These are phyloP conservation scores for Microctenopoma lineatum DNA, from an alignment of 2,797 vertebrate genomes.

Conservation along the genomic window DNA sequence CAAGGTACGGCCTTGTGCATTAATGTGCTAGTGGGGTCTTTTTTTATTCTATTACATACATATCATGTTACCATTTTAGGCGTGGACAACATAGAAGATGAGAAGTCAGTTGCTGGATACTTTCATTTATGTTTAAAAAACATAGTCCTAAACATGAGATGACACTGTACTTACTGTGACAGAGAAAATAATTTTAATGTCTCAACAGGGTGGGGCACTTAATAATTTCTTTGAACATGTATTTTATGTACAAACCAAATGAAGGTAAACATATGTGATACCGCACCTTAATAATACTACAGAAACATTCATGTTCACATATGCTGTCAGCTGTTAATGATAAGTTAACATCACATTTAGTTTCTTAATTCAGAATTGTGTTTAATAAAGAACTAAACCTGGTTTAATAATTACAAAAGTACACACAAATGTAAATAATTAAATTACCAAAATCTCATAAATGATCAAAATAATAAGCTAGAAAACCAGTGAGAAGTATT, in stretches of 20 bases:
- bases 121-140: background rate
- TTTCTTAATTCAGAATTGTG: background rate
- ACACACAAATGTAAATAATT: background rate
- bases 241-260: background rate
- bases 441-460: background rate
- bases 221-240: no score
- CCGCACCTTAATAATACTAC: no score
- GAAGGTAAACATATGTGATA: background rate
- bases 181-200: background rate
- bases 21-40: background rate
- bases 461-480: background rate
- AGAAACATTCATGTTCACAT: no score
- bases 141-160: background rate
- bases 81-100: conserved; percentile 2
- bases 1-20: conserved; percentile 8
- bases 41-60: conserved; percentile 41
- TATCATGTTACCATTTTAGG: background rate
- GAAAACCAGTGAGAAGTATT: background rate
- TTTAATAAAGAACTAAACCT: background rate
- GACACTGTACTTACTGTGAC: background rate
- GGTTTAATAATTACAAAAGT: background rate
- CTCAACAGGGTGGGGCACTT: conserved; percentile 39
- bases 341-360: background rate
- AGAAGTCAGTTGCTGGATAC: no score
- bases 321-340: no score